A percentile compares a stretch with the other conserved stretches of the same genome.
Conservation (phyloP, 2,797 vertebrate species). For the Emydoidea blandingii region DNA sequence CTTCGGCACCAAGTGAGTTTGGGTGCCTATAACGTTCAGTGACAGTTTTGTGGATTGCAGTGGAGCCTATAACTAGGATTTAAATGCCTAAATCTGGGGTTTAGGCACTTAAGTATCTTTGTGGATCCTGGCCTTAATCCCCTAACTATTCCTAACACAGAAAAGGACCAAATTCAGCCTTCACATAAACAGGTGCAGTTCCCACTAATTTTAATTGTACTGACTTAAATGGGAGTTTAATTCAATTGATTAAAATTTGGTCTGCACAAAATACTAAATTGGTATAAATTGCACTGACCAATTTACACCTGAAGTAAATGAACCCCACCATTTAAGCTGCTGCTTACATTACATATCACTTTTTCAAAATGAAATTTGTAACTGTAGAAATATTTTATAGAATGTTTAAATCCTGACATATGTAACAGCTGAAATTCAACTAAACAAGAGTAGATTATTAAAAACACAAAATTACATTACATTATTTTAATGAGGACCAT, state of each 20-base stretch:
- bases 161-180: not conserved
- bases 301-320: constrained; percentile 27
- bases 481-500: not conserved
- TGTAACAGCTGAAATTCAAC: not conserved
- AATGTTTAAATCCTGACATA: constrained; percentile 1
- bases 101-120: not conserved
- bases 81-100: too few species aligned
- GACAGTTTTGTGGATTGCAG: not conserved
- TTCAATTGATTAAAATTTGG: not conserved
- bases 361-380: not conserved
- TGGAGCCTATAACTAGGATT: not conserved
- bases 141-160: not conserved
- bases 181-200: not conserved
- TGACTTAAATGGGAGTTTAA: not conserved
- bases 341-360: not conserved
- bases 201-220: not conserved
- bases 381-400: constrained; percentile 22
- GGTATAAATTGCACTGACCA: constrained; percentile 11
- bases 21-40: not conserved
- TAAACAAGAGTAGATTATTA: not conserved
- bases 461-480: not conserved
- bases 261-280: not conserved
- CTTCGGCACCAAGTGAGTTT: not conserved
- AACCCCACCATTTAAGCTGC: not conserved
- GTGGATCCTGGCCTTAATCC: not conserved